phyloP scores from a whole-genome alignment of 2,797 vertebrate species.

The Rhinatrema bivittatum region DNA sequence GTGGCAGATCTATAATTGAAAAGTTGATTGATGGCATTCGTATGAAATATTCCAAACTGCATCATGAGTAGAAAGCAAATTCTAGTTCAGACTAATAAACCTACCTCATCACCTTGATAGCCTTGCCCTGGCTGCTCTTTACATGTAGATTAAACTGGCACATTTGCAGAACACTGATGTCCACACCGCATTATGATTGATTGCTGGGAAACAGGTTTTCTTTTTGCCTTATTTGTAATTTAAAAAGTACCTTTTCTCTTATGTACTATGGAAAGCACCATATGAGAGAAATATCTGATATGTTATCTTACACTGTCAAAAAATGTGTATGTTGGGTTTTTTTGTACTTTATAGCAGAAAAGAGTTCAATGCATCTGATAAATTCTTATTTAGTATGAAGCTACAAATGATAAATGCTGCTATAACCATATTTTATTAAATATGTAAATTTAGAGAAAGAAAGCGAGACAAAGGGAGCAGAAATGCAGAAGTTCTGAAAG shows the following conservation, averaged over 20 bases:
- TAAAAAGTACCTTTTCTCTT: constrained; percentile 37
- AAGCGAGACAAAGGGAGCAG: too few relatives aligned
- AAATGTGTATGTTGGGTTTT: too few relatives aligned
- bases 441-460: too few relatives aligned
- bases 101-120: not conserved
- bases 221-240: constrained; percentile 34
- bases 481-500: too few relatives aligned
- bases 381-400: too few relatives aligned
- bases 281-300: too few relatives aligned
- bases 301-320: too few relatives aligned
- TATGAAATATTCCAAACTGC: constrained; percentile 13
- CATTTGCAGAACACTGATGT: not conserved
- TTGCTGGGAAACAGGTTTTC: constrained; percentile 34
- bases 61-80: constrained; percentile 23
- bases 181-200: constrained; percentile 27
- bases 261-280: constrained; percentile 27
- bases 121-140: constrained; percentile 5
- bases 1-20: constrained; percentile 28
- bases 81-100: constrained; percentile 21
- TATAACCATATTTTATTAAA: too few relatives aligned
- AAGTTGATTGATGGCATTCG: constrained; percentile 9
- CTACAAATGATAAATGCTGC: too few relatives aligned
- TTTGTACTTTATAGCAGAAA: too few relatives aligned
- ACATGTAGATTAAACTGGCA: constrained; percentile 11
- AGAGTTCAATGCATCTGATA: too few relatives aligned